Percentiles rank a stretch among this genome's conserved stretches.
These are phyloP conservation scores for Micrasema longulum DNA, from an alignment of 1,140 invertebrate genomes.

Conservation along the genomic window DNA sequence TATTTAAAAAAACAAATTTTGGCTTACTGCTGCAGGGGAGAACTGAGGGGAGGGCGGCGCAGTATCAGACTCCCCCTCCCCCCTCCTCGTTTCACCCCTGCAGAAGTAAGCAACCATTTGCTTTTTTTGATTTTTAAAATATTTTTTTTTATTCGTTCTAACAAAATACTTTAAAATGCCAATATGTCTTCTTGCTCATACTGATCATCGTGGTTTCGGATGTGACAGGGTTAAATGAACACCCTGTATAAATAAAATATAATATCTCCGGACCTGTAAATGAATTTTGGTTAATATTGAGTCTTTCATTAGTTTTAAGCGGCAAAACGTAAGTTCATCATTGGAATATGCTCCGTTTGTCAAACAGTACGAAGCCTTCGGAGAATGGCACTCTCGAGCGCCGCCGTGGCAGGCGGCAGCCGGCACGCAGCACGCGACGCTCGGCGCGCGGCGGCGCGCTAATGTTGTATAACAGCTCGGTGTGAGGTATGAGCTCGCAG, in stretches of 20 bases:
- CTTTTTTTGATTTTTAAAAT: not conserved
- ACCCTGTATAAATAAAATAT: too few species aligned
- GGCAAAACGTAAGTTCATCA: too few species aligned
- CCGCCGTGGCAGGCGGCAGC: not conserved
- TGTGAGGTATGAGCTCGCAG: not conserved
- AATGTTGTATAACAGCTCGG: slow-evolving; percentile 17
- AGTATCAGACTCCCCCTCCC: too few species aligned
- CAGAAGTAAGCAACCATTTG: too few species aligned
- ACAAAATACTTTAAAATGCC: not conserved
- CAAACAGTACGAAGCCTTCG: not conserved
- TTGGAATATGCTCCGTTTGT: not conserved
- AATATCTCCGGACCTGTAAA: not conserved
- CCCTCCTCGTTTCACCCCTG: too few species aligned
- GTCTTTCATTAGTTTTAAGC: not conserved
- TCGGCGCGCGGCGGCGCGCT: not conserved
- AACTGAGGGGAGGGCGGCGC: too few species aligned
- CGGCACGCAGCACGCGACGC: not conserved
- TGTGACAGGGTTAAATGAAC: too few species aligned
- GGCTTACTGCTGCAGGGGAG: too few species aligned
- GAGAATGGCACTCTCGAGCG: not conserved
- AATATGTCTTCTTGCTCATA: too few species aligned
- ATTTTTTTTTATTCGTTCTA: not conserved
- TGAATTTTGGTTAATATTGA: not conserved
- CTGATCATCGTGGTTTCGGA: too few species aligned
- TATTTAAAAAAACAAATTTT: too few species aligned